phyloP scores from a whole-genome alignment of 2,113 vertebrate genomes.

The Cichladusa arquata region DNA sequence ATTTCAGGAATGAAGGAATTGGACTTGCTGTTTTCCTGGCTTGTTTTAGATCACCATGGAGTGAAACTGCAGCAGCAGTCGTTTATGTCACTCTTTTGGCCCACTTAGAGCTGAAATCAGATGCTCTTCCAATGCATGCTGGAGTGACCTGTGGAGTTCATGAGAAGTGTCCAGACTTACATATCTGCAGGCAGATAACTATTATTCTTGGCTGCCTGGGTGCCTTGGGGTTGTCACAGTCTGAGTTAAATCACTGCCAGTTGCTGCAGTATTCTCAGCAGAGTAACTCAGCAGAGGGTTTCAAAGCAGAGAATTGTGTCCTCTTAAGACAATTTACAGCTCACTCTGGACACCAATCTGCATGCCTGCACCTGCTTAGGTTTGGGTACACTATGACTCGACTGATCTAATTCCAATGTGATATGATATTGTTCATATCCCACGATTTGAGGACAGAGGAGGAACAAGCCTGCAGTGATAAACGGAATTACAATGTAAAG shows the following conservation, averaged over 20 bases:
- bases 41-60: constrained; percentile 19
- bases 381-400: not conserved
- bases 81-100: not conserved
- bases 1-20: not conserved
- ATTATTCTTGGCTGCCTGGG: not conserved
- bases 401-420: not conserved
- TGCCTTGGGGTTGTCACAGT: not conserved
- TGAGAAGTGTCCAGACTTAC: not conserved
- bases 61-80: not conserved
- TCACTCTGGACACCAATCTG: not conserved
- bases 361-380: not conserved
- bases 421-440: not conserved
- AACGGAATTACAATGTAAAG: not conserved
- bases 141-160: not conserved
- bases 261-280: not conserved
- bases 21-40: not conserved
- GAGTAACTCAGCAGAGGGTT: not conserved
- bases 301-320: not conserved
- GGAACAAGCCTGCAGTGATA: not conserved
- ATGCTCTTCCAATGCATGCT: not conserved
- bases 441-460: not conserved
- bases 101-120: constrained; percentile 9
- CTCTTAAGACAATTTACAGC: not conserved
- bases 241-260: not conserved
- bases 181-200: not conserved